phyloP scores from a whole-genome alignment of 2,113 vertebrate species.

The Anser brachyrhynchus region DNA sequence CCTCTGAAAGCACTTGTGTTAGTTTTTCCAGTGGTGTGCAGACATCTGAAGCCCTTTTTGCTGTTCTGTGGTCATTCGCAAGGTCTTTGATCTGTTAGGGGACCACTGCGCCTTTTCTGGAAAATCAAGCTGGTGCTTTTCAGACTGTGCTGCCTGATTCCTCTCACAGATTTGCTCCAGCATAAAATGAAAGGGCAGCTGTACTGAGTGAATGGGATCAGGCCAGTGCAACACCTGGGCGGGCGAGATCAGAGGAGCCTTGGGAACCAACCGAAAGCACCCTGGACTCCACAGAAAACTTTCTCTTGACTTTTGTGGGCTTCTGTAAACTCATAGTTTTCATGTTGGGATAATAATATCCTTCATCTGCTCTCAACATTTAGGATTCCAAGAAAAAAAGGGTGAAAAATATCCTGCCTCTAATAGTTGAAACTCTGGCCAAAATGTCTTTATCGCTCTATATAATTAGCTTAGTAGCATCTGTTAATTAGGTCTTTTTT shows the following conservation, averaged over 20 bases:
- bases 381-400: neutral
- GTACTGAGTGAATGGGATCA: neutral
- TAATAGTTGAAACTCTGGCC: neutral
- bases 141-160: neutral
- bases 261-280: neutral
- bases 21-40: slow-evolving; percentile 10
- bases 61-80: neutral
- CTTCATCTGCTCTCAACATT: neutral
- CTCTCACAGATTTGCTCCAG: neutral
- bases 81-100: neutral
- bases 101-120: neutral
- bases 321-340: neutral
- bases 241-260: neutral
- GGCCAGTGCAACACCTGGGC: neutral
- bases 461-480: neutral
- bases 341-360: neutral
- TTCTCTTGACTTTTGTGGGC: neutral
- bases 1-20: neutral
- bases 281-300: neutral
- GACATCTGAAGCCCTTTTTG: slow-evolving; percentile 19
- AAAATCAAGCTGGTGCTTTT: neutral
- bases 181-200: neutral
- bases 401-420: neutral
- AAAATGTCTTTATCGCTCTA: neutral
- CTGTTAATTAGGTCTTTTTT: neutral